Conservation (phyloP, 2,888 invertebrate genomes). For the Furcula furcula region DNA sequence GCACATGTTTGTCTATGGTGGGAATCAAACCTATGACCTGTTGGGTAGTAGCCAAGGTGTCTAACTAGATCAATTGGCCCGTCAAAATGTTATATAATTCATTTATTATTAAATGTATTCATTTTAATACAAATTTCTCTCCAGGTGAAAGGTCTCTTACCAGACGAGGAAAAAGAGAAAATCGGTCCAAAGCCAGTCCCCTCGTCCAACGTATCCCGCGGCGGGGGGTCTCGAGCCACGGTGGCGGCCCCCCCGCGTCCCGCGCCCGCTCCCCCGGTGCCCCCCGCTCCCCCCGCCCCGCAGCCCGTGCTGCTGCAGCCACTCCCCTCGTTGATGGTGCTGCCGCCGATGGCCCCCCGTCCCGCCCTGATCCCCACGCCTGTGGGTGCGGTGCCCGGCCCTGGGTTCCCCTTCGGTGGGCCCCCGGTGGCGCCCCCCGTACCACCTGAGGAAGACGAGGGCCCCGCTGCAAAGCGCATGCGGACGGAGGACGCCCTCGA, state of each 20-base stretch:
- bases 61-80: too few species aligned
- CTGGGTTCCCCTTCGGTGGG: constrained; percentile 34
- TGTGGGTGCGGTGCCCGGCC: constrained; percentile 28
- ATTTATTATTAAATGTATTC: too few species aligned
- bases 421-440: constrained; percentile 28
- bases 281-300: constrained; percentile 31
- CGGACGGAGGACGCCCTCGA: constrained; percentile 96
- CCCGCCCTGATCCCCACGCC: constrained; percentile 61
- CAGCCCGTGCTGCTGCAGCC: constrained; percentile 50
- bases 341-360: constrained; percentile 67
- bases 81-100: too few species aligned
- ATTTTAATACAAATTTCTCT: too few species aligned
- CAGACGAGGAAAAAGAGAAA: constrained; percentile 98
- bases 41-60: too few species aligned
- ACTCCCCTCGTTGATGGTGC: constrained; percentile 78
- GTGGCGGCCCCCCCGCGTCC: constrained; percentile 37
- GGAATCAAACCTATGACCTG: too few species aligned
- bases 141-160: constrained; percentile 90
- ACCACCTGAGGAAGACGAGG: constrained; percentile 84
- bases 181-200: constrained; percentile 94
- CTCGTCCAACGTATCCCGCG: constrained; percentile 31
- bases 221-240: constrained; percentile 19
- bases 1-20: too few species aligned
- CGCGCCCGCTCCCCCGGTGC: constrained; percentile 17
- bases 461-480: constrained; percentile 92